Percentiles rank a stretch among this genome's conserved stretches.
phyloP scores from a whole-genome alignment of 2,888 invertebrate species.

The Malthinus seriepunctatus region DNA sequence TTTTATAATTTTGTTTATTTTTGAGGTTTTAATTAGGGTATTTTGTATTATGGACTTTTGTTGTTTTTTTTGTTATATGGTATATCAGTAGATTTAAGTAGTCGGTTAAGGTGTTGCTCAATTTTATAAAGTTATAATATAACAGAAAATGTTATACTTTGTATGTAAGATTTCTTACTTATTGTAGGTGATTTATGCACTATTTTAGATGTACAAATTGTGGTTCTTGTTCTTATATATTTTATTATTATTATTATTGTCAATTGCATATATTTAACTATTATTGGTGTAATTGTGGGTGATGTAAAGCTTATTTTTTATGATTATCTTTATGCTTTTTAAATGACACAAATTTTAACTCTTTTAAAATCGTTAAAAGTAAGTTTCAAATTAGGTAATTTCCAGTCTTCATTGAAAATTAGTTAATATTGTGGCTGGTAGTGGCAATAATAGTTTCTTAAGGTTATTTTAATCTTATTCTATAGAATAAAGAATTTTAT shows the following conservation, averaged over 20 bases:
- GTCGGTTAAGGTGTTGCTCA: slow-evolving; percentile 32
- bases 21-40: slow-evolving; percentile 8
- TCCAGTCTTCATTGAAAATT: slow-evolving; percentile 5
- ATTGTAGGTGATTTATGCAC: slow-evolving; percentile 24
- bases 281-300: slow-evolving; percentile 6
- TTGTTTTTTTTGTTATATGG: slow-evolving; percentile 27
- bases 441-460: slow-evolving; percentile 48
- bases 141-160: slow-evolving; percentile 27
- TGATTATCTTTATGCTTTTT: slow-evolving; percentile 17
- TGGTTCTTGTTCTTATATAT: slow-evolving; percentile 14
- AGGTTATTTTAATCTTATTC: slow-evolving; percentile 18
- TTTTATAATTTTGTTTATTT: slow-evolving; percentile 4
- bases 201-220: not conserved
- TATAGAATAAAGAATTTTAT: slow-evolving; percentile 14
- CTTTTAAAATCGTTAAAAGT: too few species aligned
- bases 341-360: not conserved
- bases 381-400: not conserved
- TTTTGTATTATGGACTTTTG: slow-evolving; percentile 17
- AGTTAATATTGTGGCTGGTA: slow-evolving; percentile 45
- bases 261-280: slow-evolving; percentile 2
- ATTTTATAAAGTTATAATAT: slow-evolving; percentile 28
- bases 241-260: slow-evolving; percentile 11
- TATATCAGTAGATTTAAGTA: slow-evolving; percentile 24
- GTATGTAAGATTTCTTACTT: slow-evolving; percentile 35
- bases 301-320: slow-evolving; percentile 18